Evolutionary conservation across 2,797 vertebrate species (phyloP).

Genomic region (Odontamblyopus rebecca): DNA sequence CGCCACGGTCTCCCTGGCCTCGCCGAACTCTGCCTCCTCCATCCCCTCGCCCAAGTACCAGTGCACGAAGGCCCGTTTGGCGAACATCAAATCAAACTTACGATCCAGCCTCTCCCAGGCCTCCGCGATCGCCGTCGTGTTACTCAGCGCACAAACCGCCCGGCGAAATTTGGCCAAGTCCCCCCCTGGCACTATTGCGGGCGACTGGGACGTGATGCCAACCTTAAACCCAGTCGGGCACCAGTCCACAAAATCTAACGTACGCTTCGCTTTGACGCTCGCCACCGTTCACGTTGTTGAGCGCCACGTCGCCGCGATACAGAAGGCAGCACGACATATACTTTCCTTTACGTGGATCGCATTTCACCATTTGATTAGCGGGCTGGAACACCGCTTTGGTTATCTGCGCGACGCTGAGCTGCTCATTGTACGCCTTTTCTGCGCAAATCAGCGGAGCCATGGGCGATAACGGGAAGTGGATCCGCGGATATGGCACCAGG

Average conservation of each 20-base stretch:
- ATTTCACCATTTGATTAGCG: neutral
- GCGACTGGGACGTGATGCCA: neutral
- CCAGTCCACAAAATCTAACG: neutral
- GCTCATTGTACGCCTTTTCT: neutral
- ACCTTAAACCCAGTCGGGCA: constrained; percentile 1
- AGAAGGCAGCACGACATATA: constrained; percentile 7
- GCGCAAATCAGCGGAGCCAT: neutral
- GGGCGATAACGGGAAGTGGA: neutral
- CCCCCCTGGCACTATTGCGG: constrained; percentile 1
- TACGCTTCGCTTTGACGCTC: neutral
- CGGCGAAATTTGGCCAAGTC: neutral
- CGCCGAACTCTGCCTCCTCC: neutral
- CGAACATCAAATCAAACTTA: neutral
- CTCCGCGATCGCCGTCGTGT: neutral
- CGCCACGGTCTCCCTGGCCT: neutral
- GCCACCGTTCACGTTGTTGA: neutral
- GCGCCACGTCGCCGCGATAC: neutral
- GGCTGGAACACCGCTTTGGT: neutral
- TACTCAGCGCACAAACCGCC: neutral
- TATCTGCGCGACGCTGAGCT: neutral
- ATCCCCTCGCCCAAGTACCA: no score
- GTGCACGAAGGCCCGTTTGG: neutral
- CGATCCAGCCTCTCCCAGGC: neutral
- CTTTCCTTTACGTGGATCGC: neutral
- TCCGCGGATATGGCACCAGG: neutral